Conservation (phyloP, 2,888 invertebrate species). For the Odiellus spinosus region DNA sequence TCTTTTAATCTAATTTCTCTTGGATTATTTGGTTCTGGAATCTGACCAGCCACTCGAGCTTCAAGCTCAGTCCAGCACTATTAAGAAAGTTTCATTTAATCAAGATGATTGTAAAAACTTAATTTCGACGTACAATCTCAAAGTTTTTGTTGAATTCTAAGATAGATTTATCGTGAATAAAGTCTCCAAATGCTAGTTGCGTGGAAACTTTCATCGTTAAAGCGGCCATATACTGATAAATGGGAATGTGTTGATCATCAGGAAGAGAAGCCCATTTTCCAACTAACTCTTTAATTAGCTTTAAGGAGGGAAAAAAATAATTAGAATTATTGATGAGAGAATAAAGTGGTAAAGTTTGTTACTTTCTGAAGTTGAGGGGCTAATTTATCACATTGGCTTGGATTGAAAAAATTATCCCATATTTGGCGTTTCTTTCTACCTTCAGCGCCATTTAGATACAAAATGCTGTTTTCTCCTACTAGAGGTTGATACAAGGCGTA, state of each 20-base stretch:
- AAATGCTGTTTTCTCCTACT: slow-evolving; percentile 19
- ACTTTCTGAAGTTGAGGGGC: no score
- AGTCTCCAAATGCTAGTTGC: slow-evolving; percentile 23
- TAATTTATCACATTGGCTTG: not conserved
- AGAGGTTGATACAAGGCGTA: slow-evolving; percentile 25
- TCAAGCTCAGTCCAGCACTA: slow-evolving; percentile 22
- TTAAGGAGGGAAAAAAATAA: no score
- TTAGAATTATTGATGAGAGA: no score
- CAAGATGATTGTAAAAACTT: not conserved
- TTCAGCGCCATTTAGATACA: slow-evolving; percentile 12
- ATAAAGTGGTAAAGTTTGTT: no score
- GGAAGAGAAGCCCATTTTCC: slow-evolving; percentile 24
- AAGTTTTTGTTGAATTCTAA: slow-evolving; percentile 23
- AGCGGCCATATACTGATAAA: slow-evolving; percentile 25
- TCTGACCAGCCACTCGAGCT: slow-evolving; percentile 10
- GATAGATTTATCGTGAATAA: slow-evolving; percentile 23
- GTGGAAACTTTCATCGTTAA: slow-evolving; percentile 25
- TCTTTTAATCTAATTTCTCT: slow-evolving; percentile 22
- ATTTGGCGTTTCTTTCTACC: slow-evolving; percentile 9
- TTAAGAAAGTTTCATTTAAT: not conserved
- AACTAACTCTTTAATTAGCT: slow-evolving; percentile 18
- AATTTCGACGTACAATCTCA: slow-evolving; percentile 23
- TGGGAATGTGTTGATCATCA: slow-evolving; percentile 27
- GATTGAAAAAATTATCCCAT: slow-evolving; percentile 2
- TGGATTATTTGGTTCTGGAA: slow-evolving; percentile 20